Evolutionary conservation across 2,888 invertebrate genomes (phyloP).

Genomic region (Mechanitis mazaeus): DNA sequence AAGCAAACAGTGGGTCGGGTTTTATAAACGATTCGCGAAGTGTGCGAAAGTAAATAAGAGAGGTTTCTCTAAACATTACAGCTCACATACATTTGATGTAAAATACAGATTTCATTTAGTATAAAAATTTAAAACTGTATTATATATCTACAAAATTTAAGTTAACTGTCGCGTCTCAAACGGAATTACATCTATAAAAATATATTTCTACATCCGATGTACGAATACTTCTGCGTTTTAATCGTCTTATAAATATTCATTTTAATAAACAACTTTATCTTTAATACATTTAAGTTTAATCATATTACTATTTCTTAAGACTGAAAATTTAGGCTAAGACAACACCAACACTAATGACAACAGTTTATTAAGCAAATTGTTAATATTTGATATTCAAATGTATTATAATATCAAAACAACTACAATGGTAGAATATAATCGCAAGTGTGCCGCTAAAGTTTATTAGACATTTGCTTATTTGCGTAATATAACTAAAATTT

Average conservation of each 20-base stretch:
- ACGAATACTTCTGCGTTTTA: too few relatives aligned
- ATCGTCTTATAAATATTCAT: too few relatives aligned
- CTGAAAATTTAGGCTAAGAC: neutral
- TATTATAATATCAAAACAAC: slow-evolving; percentile 20
- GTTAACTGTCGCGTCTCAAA: too few relatives aligned
- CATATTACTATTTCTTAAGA: neutral
- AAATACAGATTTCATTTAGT: too few relatives aligned
- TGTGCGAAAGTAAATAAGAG: slow-evolving; percentile 62
- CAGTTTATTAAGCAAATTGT: neutral
- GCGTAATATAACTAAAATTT: slow-evolving; percentile 23
- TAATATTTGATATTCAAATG: neutral
- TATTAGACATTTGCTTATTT: slow-evolving; percentile 18
- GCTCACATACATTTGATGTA: neutral
- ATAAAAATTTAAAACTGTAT: too few relatives aligned
- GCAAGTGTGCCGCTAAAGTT: slow-evolving; percentile 11
- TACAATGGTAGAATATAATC: slow-evolving; percentile 20
- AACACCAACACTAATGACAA: too few relatives aligned
- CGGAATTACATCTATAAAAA: too few relatives aligned
- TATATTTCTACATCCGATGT: too few relatives aligned
- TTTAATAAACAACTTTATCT: too few relatives aligned
- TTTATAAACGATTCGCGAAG: slow-evolving; percentile 34
- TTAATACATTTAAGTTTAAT: too few relatives aligned
- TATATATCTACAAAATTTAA: too few relatives aligned
- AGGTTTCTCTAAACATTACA: slow-evolving; percentile 54
- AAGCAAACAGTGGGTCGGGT: slow-evolving; percentile 28